Evolutionary conservation across 2,888 invertebrate species (phyloP), one percentile per base, ranked within the genome.

Genomic region (Rotaria macrura): DNA sequence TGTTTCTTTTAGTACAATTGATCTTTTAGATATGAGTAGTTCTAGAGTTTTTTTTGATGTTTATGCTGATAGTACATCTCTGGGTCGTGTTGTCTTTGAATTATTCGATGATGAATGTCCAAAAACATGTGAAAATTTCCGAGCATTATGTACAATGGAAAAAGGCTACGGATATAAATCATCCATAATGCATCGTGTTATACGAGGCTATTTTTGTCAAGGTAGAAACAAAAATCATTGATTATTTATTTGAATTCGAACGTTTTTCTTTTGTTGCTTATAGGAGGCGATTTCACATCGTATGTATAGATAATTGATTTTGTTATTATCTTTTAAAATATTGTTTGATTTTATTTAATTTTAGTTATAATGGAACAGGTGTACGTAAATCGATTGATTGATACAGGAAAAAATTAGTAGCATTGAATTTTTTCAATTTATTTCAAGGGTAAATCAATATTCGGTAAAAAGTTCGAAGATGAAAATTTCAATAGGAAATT

Each of bases 71-170:
- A 84, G 84, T 85, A 74, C 84, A 83, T 84, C 86, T 74, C 84
- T 86, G n/a, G 86, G 86, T 38, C 54, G 86, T 38, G 55, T 86
- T 54, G 84, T 84, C 17, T 89, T 90, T 34, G 92, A 97, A 95
- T 92, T 97, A 88, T 93, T 95, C 89, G 92, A 93, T 88, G 96
- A 97, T 91, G 94, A 96, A 83, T 96, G 95, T 85, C 97, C 97
- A 29, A 96, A 95, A 92, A 97, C 96, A 1, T 95, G 95, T 65
- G 89, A 86, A 47, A 86, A 86, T 29, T 86, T 86, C 74, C 52
- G 86, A 55, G 84, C 84, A 47, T 83, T 86, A 52, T 84, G 84
- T 25, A 86, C 86, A n/a, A 84, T 84, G 12, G 86, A 86, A n/a
- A 86, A 86, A 85, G 86, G 86, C 38, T 86, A 84, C 20, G 86